These are phyloP conservation scores for Atherinosoma microstoma DNA, from an alignment of 2,797 vertebrate species.

Conservation along the genomic window DNA sequence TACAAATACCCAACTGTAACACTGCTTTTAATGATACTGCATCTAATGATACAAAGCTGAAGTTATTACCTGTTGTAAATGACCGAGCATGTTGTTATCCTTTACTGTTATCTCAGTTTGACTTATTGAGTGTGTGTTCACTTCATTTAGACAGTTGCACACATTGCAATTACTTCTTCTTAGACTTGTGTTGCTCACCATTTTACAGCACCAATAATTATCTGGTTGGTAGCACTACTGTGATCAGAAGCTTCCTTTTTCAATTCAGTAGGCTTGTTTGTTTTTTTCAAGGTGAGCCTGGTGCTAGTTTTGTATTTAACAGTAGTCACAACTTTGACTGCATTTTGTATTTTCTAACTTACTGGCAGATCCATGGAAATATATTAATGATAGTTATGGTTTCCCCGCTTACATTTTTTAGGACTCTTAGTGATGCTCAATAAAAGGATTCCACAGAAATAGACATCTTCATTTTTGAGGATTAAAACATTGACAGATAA, in stretches of 20 bases:
- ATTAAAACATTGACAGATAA: no score
- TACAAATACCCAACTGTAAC: conserved; percentile 34
- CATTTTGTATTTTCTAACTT: conserved; percentile 9
- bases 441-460: no score
- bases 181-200: conserved; percentile 19
- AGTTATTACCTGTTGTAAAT: conserved; percentile 58
- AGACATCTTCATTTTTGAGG: no score
- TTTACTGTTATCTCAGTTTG: conserved; percentile 35
- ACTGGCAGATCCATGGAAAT: conserved; percentile 20
- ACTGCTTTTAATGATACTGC: conserved; percentile 39
- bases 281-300: conserved; percentile 38
- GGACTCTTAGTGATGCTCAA: conserved; percentile 14
- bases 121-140: conserved; percentile 42
- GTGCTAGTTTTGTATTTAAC: conserved; percentile 49
- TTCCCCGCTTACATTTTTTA: neutral
- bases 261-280: conserved; percentile 6
- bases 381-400: conserved; percentile 15
- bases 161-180: conserved; percentile 28
- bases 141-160: conserved; percentile 36
- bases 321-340: conserved; percentile 27
- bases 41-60: conserved; percentile 36
- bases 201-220: conserved; percentile 39
- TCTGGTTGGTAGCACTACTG: conserved; percentile 23
- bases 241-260: conserved; percentile 36
- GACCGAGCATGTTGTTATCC: conserved; percentile 31